Evolutionary conservation across 2,888 invertebrate species (phyloP), one percentile per base, ranked within the genome.

Genomic region (Cerastoderma edule): DNA sequence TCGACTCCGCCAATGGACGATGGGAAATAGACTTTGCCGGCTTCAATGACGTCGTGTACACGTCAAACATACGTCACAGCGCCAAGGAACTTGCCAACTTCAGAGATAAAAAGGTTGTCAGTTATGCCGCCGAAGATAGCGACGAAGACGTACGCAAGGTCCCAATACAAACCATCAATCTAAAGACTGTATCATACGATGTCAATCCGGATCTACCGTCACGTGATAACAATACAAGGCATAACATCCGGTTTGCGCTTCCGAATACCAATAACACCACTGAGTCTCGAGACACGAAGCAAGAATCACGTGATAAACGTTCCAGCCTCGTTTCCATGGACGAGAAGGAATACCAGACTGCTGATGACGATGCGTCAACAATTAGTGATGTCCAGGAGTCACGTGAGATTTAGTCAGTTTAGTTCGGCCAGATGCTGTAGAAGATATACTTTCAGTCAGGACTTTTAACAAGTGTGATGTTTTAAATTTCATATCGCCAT

Each of bases 21-120:
- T 89, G 89, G 89, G 86, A 85, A 75, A 85, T 89, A 28, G 87
- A 89, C 69, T 89, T 89, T 54, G 83, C 84, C 6, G 82, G 84
- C 3, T 89, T 89, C 73, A 83, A 90, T 81, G 88, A 90, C 69
- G 88, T 90, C 8, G 83, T 88, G 0, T 87, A 89, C 72, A 73
- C 73, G 24, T 76, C 77, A 30, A 85, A 83, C 48, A 85, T 85
- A 66, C 74, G 82, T n/a, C 81, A 85, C 35, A 85, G 87, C 46
- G 87, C 85, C 10, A 80, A 85, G 35, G 85, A 84, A 78, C 83
- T 86, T 22, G 44, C 75, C 24, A 53, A 67, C 10, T 82, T 83
- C 67, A 71, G 66, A 13, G 67, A 67, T 33, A 76, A 66, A 32
- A 78, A 72, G 35, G 44, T 71, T 3, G 48, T 76, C 4, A 64